Percentiles rank a stretch among this genome's conserved stretches.
Evolutionary conservation across 2,888 invertebrate genomes (phyloP).

Genomic region (Ceraclea dissimilis): DNA sequence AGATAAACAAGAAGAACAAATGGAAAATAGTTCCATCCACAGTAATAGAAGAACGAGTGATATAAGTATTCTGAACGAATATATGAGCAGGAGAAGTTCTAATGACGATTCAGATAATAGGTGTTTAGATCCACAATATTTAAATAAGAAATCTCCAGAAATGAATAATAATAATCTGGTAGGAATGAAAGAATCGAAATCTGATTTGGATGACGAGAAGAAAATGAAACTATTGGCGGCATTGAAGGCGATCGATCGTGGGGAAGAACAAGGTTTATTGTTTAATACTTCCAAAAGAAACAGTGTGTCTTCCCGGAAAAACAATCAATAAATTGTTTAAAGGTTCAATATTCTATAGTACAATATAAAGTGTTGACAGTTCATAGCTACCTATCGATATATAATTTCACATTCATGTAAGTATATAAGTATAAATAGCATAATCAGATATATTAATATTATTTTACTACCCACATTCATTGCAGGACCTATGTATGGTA

Average conservation of each 20-base stretch:
- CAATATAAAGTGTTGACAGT: too few species aligned
- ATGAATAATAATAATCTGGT: conserved; percentile 11
- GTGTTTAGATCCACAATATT: conserved; percentile 41
- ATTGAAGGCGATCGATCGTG: conserved; percentile 55
- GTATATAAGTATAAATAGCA: too few species aligned
- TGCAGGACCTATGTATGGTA: too few species aligned
- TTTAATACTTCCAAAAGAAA: conserved; percentile 15
- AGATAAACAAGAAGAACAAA: background rate
- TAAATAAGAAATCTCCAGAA: conserved; percentile 24
- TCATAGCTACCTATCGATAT: too few species aligned
- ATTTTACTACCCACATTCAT: too few species aligned
- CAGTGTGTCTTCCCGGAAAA: background rate
- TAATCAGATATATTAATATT: too few species aligned
- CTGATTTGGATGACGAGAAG: conserved; percentile 32
- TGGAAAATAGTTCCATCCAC: background rate
- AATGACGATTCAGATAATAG: conserved; percentile 20
- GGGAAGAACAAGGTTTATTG: conserved; percentile 28
- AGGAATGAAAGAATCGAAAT: background rate
- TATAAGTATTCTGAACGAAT: background rate
- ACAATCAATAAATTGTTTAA: background rate
- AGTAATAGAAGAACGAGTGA: background rate
- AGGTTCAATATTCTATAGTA: too few species aligned
- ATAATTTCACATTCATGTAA: too few species aligned
- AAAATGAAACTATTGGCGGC: conserved; percentile 55
- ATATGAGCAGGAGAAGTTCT: background rate